Evolutionary conservation across 2,888 invertebrate species (phyloP).

Genomic region (Cheilosia vulpina): DNA sequence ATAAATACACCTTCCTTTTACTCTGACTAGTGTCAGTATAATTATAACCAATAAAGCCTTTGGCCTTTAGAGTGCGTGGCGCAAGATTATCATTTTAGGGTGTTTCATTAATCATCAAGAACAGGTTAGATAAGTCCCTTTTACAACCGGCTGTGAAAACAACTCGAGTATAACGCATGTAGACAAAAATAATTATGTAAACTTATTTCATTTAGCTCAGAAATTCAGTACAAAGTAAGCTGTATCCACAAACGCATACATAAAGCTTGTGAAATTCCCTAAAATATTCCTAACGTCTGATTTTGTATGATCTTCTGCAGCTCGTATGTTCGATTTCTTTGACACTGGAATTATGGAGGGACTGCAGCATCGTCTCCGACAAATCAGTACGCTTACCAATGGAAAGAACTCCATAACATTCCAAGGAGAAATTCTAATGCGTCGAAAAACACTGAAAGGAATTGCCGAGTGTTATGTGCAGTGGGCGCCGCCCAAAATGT

Average conservation of each 20-base stretch:
- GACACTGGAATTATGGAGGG: constrained; percentile 97
- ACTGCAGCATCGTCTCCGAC: constrained; percentile 91
- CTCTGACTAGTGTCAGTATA: too few species aligned
- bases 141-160: not conserved
- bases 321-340: constrained; percentile 96
- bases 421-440: constrained; percentile 88
- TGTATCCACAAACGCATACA: not conserved
- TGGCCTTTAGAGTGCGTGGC: too few species aligned
- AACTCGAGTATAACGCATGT: constrained; percentile 12
- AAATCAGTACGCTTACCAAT: constrained; percentile 87
- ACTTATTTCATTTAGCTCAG: constrained; percentile 66
- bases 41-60: too few species aligned
- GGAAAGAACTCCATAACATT: constrained; percentile 89
- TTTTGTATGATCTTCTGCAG: constrained; percentile 85
- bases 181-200: constrained; percentile 54
- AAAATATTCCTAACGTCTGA: constrained; percentile 37
- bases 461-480: constrained; percentile 89
- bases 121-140: not conserved
- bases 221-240: constrained; percentile 49
- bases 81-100: too few species aligned
- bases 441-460: constrained; percentile 87
- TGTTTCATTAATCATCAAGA: too few species aligned
- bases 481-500: constrained; percentile 95
- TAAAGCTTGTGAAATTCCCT: constrained; percentile 2
- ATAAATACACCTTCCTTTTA: too few species aligned